A percentile compares a stretch with the other conserved stretches of the same genome.
Conservation (phyloP, 1,140 invertebrate species). For the Mesaphorura yosii region DNA sequence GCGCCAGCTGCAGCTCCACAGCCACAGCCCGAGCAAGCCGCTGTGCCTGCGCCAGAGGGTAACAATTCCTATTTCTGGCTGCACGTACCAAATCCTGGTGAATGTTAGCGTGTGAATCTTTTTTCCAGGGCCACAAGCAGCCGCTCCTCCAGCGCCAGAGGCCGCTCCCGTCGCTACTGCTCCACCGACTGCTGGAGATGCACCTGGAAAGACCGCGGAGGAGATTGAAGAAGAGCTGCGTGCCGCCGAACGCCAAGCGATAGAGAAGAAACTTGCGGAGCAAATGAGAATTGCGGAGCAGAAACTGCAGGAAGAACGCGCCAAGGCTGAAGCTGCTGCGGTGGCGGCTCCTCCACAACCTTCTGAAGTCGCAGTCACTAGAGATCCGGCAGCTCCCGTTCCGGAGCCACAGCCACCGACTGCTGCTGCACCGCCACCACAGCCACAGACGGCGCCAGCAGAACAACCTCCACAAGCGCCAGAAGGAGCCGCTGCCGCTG, state of each 20-base stretch:
- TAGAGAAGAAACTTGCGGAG: slow-evolving; percentile 28
- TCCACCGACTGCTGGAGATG: not conserved
- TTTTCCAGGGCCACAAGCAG: too few relatives aligned
- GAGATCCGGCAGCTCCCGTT: not conserved
- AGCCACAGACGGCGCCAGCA: slow-evolving; percentile 2
- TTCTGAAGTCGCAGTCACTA: not conserved
- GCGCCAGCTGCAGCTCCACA: slow-evolving; percentile 35
- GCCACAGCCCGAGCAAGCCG: slow-evolving; percentile 31
- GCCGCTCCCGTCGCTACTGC: not conserved
- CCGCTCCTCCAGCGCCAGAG: not conserved
- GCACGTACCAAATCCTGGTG: too few relatives aligned
- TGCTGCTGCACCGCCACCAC: slow-evolving; percentile 35
- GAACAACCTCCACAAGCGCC: slow-evolving; percentile 1
- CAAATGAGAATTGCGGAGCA: slow-evolving; percentile 26
- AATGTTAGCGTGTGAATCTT: too few relatives aligned
- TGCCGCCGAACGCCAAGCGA: slow-evolving; percentile 15
- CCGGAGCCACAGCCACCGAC: slow-evolving; percentile 37
- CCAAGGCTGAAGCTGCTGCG: slow-evolving; percentile 10
- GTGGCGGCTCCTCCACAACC: not conserved
- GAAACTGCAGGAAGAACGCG: slow-evolving; percentile 22
- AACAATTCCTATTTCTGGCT: too few relatives aligned
- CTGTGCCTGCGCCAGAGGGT: slow-evolving; percentile 12
- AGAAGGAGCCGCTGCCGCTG: not conserved
- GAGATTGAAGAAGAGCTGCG: slow-evolving; percentile 16
- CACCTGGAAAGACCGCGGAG: slow-evolving; percentile 7